Conservation (phyloP, 2,113 vertebrate genomes). For the Amblyornis subalaris region DNA sequence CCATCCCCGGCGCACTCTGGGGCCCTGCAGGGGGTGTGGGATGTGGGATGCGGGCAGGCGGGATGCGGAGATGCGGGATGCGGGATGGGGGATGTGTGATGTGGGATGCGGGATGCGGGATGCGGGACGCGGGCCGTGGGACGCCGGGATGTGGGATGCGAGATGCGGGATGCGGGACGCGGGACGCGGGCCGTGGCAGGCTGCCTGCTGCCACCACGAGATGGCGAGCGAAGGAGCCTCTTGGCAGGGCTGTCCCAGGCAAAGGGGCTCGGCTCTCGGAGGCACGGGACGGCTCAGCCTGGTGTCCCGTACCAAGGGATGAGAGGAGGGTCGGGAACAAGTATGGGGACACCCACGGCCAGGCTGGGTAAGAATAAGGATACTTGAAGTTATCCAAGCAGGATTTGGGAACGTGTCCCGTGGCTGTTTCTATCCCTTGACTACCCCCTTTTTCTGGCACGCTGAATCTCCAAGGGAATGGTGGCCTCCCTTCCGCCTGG, state of each 20-base stretch:
- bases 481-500: too few species aligned
- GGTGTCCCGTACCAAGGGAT: accelerated
- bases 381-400: background rate
- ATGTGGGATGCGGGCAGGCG: too few species aligned
- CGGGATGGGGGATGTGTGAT: too few species aligned
- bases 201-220: constrained; percentile 45
- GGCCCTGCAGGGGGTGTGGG: background rate
- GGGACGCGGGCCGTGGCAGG: background rate
- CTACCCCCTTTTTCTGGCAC: accelerated
- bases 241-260: background rate
- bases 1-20: accelerated
- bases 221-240: constrained; percentile 47
- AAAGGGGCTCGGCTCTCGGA: background rate
- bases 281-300: accelerated
- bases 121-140: too few species aligned
- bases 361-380: background rate
- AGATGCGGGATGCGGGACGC: background rate
- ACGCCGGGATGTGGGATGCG: too few species aligned
- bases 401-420: accelerated
- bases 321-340: too few species aligned
- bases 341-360: accelerated
- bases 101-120: background rate
- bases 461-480: background rate
- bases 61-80: background rate
- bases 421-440: accelerated